Conservation (phyloP, 2,113 vertebrate genomes). For the Archilochus colubris region DNA sequence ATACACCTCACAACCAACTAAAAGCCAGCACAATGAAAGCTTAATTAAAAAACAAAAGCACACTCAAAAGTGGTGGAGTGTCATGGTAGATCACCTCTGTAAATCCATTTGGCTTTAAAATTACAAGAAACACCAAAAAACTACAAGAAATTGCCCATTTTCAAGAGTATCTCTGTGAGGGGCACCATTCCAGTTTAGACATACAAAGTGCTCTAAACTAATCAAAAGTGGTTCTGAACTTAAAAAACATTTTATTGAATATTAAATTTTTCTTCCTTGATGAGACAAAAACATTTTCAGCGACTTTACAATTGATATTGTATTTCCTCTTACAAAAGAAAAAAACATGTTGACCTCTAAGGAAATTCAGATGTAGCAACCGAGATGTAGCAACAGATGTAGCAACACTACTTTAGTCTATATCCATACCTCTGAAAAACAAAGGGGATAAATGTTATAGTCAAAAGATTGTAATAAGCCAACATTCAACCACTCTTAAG, state of each 20-base stretch:
- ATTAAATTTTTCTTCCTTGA: neutral
- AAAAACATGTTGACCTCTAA: neutral
- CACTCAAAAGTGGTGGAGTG: neutral
- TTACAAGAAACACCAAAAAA: neutral
- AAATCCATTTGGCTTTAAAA: neutral
- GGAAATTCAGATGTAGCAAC: neutral
- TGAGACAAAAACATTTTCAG: neutral
- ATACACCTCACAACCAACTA: neutral
- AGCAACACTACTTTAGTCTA: neutral
- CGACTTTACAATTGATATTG: neutral
- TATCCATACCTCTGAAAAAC: neutral
- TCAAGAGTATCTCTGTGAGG: neutral
- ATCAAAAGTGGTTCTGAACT: neutral
- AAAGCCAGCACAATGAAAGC: neutral
- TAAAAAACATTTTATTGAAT: neutral
- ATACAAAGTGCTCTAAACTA: neutral
- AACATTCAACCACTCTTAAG: neutral
- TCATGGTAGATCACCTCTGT: neutral
- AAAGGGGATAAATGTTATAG: neutral
- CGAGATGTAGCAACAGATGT: too few species aligned
- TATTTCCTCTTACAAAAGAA: neutral
- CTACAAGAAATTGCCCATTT: neutral
- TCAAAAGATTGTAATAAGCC: neutral
- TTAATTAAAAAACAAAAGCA: neutral
- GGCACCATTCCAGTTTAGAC: neutral